Base-by-base conservation (phyloP, 2,113 vertebrate genomes). In the Eudorcas thomsonii region DNA sequence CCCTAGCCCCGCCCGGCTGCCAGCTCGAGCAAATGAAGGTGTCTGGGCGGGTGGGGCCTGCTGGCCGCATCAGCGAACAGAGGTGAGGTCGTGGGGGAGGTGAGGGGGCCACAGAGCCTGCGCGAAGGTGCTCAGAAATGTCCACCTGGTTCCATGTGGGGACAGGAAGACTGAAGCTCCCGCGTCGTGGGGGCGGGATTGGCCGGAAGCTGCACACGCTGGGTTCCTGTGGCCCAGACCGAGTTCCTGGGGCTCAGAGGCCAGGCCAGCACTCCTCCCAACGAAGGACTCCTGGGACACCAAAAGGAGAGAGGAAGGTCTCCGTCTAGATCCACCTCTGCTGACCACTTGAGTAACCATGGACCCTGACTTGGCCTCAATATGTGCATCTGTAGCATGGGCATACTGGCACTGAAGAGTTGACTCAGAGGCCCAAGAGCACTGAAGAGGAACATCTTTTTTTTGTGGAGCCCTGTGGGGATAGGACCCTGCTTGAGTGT, bases 21-120 rank as follows among this genome's bases (percentile, higher is more conserved):
- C 57, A 4, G 62, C 87, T 48, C 1, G 0, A 80, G 77, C 17
- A 1, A 43, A 74, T 0, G 84, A 54, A 33, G 48, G 81, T 25
- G 17, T 43, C n/a, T 45, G 86, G 54, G 90, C 3, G 26, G 54
- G 90, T 7, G 45, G 92, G 88, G 87, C 45, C 43, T 60, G 21
- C 74, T 9, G 8, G 21, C 48, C 5, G 30, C 26, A 1, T 45
- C 30, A 13, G 1, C 0, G 30, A 74, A 83, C n/a, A 1, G 15
- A 12, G 33, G 8, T 0, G 52, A 71, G 36, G 48, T 19, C 0
- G 16, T 7, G 0, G 33, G n/a, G 33, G n/a, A n/a, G 19, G 19
- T 0, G 45, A 12, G 7, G 7, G 9, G 14, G 83, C 14, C 74
- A 28, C 39, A 0, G 33, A 45, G 50, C 15, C 9, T 0, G 8